Evolutionary conservation across 53 echinoderm and acorn worm genomes (phyloP).

Genomic region (Holothuria scabra): DNA sequence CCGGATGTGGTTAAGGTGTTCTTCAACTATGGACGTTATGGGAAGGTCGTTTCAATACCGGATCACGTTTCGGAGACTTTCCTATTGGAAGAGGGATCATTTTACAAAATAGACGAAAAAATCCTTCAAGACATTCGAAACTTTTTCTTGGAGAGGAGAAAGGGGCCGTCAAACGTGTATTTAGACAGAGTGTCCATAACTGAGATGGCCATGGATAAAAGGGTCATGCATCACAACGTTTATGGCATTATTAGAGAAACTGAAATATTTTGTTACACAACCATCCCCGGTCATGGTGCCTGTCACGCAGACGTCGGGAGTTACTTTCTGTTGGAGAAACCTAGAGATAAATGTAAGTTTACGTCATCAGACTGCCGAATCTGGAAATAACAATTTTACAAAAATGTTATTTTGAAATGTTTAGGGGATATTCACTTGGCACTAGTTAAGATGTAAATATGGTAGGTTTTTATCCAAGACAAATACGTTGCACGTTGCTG

Average conservation of each 20-base stretch:
- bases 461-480: too few species aligned
- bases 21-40: slow-evolving; percentile 77
- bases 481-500: too few species aligned
- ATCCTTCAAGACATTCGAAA: slow-evolving; percentile 47
- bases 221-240: slow-evolving; percentile 72
- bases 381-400: too few species aligned
- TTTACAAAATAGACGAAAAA: slow-evolving; percentile 62
- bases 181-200: slow-evolving; percentile 70
- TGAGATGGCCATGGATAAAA: slow-evolving; percentile 75
- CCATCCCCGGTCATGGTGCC: slow-evolving; percentile 59
- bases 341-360: slow-evolving; percentile 77
- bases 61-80: slow-evolving; percentile 70
- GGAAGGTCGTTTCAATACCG: slow-evolving; percentile 63
- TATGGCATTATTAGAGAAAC: slow-evolving; percentile 66
- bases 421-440: too few species aligned
- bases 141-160: slow-evolving; percentile 65
- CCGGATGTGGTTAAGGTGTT: slow-evolving; percentile 73
- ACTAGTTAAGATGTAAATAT: too few species aligned
- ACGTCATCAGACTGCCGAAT: too few species aligned
- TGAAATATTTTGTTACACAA: slow-evolving; percentile 74
- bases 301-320: slow-evolving; percentile 68
- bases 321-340: slow-evolving; percentile 69
- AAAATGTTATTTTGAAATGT: too few species aligned
- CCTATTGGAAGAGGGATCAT: slow-evolving; percentile 69
- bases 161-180: slow-evolving; percentile 64